Base-by-base conservation (phyloP, 2,888 invertebrate genomes). In the Xanthorhoe designata region DNA sequence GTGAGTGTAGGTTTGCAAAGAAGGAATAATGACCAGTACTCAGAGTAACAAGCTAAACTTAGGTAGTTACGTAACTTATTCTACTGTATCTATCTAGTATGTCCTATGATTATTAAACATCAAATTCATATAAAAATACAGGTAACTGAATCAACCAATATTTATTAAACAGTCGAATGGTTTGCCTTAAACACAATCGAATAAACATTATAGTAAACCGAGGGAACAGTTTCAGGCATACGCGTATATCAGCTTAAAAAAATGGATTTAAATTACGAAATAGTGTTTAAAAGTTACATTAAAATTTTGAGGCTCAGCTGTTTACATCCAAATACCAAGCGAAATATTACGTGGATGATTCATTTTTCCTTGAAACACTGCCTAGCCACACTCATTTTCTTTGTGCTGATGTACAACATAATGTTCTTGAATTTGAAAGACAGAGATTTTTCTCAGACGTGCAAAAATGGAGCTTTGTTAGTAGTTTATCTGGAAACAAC, bases 251-350 rank as follows among this genome's bases (percentile, higher is more conserved):
- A 13, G 19, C 42, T n/a, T n/a, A 42, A 47, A 29, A 61, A 38
- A 13, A 69, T 69, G 63, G 63, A 65, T 2, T 19, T 59, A 10
- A 42, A 66, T 17, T 67, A 59, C 8, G 66, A 69, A 18, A 45
- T 57, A 15, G 18, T 64, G 3, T 60, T 65, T 10, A 68, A 63
- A 58, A 17, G 62, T 5, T 52, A 42, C 13, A 7, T 61, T 9
- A 18, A 7, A 1, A 58, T 67, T 2, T 24, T 69, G 58, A 60
- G 32, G 8, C 0, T 70, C 3, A 53, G 15, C 15, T 19, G 52
- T 7, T 51, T 68, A 1, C 42, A 56, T 8, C 60, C 55, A 0
- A 18, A 60, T 1, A 51, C 19, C 1, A 65, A 65, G 17, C 50
- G 60, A n/a, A 51, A 60, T 19, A 8, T 17, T 13, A 56, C 51